Base-by-base conservation (phyloP, 2,797 vertebrate species). In the Molothrus ater region DNA sequence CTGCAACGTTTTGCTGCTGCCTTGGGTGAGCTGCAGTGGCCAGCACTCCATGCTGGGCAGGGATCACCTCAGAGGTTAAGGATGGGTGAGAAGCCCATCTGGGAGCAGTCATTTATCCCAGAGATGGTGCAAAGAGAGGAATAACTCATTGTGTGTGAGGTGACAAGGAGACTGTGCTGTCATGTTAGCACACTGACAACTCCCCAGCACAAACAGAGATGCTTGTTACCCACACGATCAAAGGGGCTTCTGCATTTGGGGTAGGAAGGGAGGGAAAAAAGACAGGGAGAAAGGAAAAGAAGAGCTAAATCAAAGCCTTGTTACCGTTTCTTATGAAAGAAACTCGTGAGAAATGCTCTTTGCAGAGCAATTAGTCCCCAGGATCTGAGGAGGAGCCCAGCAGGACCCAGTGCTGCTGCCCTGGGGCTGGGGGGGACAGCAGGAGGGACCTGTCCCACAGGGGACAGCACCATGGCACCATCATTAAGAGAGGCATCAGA, bases 81-180 rank as follows among this genome's bases (percentile, higher is more conserved):
- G 94, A 85, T 73, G 89, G 65, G 18, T 85, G 94, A 74, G 54
- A 17, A 74, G 63, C 93, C 86, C 93, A 78, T 86, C 92, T 95
- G 84, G 84, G 32, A 92, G 79, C 81, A 38, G 79, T 74, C 22
- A 89, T 89, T 93, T 86, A 71, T 71, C 92, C 84, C 81, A 31
- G 81, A 71, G 57, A 78, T 28, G 60, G 50, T 7, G 36, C 79
- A 91, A 82, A 93, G 80, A 47, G 43, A 91, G 95, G 66, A 94
- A 94, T 93, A 93, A 93, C 82, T 93, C 74, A 43, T 59, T 43
- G 86, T 36, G 85, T 60, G 81, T 14, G 88, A 94, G 84, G n/a
- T 3, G 3, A 34, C 1, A 36, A 70, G 92, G 80, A 92, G 95
- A 81, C 43, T 79, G 2, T 19, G 24, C 38, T 94, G 94, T 93